Evolutionary conservation across 2,113 vertebrate genomes (phyloP).

Genomic region (Noturus placidus): DNA sequence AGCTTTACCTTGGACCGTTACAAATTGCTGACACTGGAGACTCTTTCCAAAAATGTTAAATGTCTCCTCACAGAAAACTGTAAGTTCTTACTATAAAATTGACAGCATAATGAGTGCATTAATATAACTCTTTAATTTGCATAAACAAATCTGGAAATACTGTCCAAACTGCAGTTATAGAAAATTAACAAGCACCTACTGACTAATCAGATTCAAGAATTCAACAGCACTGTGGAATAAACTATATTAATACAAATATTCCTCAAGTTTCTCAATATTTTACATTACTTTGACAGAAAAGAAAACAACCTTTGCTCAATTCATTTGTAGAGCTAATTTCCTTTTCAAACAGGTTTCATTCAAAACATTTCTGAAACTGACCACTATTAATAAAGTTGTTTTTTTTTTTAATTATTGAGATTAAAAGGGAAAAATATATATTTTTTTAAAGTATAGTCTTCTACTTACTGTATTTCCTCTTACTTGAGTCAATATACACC

Average conservation of each 20-base stretch:
- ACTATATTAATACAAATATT: background rate
- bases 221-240: background rate
- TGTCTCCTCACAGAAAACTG: background rate
- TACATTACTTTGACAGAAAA: background rate
- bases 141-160: background rate
- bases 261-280: background rate
- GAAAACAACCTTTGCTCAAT: no score
- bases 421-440: no score
- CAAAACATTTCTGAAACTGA: background rate
- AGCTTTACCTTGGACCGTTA: background rate
- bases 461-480: background rate
- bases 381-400: no score
- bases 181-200: background rate
- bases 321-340: background rate
- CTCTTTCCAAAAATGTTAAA: background rate
- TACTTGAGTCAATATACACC: background rate
- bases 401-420: no score
- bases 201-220: background rate
- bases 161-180: background rate
- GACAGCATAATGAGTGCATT: background rate
- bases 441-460: no score
- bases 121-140: background rate
- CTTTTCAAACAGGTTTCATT: background rate
- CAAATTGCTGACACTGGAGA: background rate
- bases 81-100: no score